Base-by-base conservation (phyloP, 1,140 invertebrate genomes). In the Heliothis virescens region DNA sequence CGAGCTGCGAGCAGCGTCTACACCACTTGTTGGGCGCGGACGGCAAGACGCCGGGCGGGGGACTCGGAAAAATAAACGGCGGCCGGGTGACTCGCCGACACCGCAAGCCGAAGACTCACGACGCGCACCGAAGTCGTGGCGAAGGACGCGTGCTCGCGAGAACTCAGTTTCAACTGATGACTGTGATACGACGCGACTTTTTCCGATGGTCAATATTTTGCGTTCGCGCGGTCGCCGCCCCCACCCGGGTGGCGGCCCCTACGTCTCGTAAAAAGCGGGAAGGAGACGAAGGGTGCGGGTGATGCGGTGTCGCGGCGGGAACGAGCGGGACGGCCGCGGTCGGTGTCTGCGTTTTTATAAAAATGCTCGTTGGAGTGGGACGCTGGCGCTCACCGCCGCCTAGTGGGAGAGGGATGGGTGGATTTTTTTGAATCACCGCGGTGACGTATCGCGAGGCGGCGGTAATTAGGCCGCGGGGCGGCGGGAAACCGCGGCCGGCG, bases 201-300 rank as follows among this genome's bases (percentile, higher is more conserved):
- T 95, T 95, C 94, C 94, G 93, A 95, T 95, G 94, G 94, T 95
- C 94, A 95, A 95, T 95, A 95, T 95, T 95, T 95, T 94, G 93
- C 92, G 93, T 95, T 94, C 91, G 91, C 91, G 92, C 90, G 91
- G 91, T 92, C 91, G 92, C 91, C 90, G 90, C 90, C 91, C 94
- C 90, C 93, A 92, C 94, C 90, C 91, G 92, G 92, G 92, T 92
- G 91, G 92, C 89, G 91, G 94, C 91, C 92, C 92, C 93, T 92
- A 87, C 92, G 93, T 95, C 94, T 95, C 94, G 94, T 95, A 95
- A 95, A 95, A 95, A 95, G 94, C 87, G 91, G 92, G 93, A 95
- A 94, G 90, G 94, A 95, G 94, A 95, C 92, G 92, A 91, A 91
- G 90, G 92, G 90, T 89, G 89, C 89, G 89, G 91, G 89, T 85